These are phyloP conservation scores for Schlechtendalia chinensis DNA, from an alignment of 1,140 invertebrate genomes.

Conservation along the genomic window DNA sequence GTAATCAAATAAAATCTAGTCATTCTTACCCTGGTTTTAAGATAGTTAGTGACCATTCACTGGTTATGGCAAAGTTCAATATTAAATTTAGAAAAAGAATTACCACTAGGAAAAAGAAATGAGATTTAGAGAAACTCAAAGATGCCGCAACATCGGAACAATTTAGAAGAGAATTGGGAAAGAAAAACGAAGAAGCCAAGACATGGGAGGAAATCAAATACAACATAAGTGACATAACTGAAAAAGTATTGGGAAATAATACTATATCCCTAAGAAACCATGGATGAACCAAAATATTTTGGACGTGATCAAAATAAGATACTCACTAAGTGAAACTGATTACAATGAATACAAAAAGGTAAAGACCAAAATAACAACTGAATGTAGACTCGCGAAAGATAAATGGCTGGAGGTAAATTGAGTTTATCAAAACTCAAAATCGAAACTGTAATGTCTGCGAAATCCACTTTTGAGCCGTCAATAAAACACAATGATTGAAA, in stretches of 20 bases:
- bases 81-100: slow-evolving; percentile 6
- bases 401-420: too few relatives aligned
- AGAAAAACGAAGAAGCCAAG: background rate
- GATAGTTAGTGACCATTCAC: slow-evolving; percentile 10
- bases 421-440: too few relatives aligned
- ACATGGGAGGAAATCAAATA: background rate
- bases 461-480: too few relatives aligned
- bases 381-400: too few relatives aligned
- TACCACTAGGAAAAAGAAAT: background rate
- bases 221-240: background rate
- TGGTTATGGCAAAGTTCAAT: background rate
- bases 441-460: too few relatives aligned
- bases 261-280: background rate
- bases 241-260: slow-evolving; percentile 3
- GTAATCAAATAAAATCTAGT: too few relatives aligned
- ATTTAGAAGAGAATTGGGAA: slow-evolving; percentile 1
- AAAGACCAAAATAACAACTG: too few relatives aligned
- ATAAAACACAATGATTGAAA: too few relatives aligned
- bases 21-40: background rate
- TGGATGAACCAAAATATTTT: slow-evolving; percentile 1
- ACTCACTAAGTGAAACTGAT: too few relatives aligned
- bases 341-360: too few relatives aligned
- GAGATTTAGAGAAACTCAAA: background rate
- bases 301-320: background rate
- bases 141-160: background rate